Evolutionary conservation across 2,113 vertebrate genomes (phyloP), one percentile per base, ranked within the genome.

Genomic region (Ptychochromis oligacanthus): DNA sequence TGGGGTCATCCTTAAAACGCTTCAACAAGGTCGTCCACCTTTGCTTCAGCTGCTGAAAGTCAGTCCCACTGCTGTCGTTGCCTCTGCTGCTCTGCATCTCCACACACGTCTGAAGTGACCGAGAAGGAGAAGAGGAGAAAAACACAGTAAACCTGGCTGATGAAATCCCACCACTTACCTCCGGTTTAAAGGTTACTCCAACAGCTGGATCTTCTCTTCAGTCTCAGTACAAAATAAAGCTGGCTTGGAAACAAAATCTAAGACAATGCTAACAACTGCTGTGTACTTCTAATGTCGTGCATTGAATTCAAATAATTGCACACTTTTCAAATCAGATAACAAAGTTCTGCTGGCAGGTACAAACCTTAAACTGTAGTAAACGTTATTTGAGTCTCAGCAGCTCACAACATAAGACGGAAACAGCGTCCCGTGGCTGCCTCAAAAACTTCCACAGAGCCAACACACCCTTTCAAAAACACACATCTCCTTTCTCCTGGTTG

Each of bases 1-100:
- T 91, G 36, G 93, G 87, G 62, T 95, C 84, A 2, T 80, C 65
- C 9, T 79, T 60, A 1, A 94, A 34, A 8, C 20, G 43, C 22
- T 79, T 83, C 76, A 94, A 2, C 65, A 83, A 18, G 20, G 14
- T 12, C 22, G 18, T 49, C 80, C 90, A 88, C 4, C 82, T 78
- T 12, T 14, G 70, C 64, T 76, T 64, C 76, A 92, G 81, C 87
- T 86, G 79, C 89, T 89, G 74, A 43, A 72, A 31, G 20, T 75
- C 57, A 84, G 40, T 34, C 67, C 43, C 46, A 54, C 67, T 52
- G 26, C 4, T 61, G 24, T 12, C 59, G 56, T 31, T 31, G 28
- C 28, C 28, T 31, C 34, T 85, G 83, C n/a, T 49, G 55, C 24
- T 70, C 72, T 92, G 55, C 90, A 91, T 93, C 82, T 86, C 26